phyloP scores from a whole-genome alignment of 2,113 vertebrate species.

The Cinclus mexicanus region DNA sequence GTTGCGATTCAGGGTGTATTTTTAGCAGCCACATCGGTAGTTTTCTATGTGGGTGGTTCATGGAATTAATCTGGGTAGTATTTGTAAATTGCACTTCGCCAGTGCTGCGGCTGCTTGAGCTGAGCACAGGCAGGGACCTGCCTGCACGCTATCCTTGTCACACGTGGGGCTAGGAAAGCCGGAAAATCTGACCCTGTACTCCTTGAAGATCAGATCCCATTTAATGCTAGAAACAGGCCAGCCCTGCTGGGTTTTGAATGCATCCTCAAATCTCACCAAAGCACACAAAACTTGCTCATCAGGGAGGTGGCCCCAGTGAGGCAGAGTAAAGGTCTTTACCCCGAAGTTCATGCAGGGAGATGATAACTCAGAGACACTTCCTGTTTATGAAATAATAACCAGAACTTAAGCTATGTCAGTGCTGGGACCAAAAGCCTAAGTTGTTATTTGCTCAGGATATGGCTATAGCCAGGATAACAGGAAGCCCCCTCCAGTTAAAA shows the following conservation, averaged over 20 bases:
- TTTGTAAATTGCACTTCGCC: conserved; percentile 49
- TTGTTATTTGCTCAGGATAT: conserved; percentile 55
- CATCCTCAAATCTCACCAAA: background rate
- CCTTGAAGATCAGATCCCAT: accelerated
- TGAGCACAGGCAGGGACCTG: background rate
- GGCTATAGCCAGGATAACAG: conserved; percentile 33
- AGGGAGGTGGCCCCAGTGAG: background rate
- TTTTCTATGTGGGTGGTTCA: conserved; percentile 62
- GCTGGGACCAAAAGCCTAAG: background rate
- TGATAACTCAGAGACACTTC: background rate
- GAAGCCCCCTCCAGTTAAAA: conserved; percentile 45
- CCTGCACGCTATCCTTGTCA: background rate
- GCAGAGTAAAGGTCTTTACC: conserved; percentile 15
- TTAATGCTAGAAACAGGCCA: background rate
- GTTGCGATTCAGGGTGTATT: conserved; percentile 49
- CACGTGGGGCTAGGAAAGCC: background rate
- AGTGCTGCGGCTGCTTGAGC: background rate
- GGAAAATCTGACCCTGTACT: background rate
- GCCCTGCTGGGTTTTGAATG: background rate
- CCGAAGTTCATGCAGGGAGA: background rate
- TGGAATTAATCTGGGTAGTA: conserved; percentile 66
- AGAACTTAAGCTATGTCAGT: conserved; percentile 10
- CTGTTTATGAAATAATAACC: conserved; percentile 51
- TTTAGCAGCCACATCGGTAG: conserved; percentile 46
- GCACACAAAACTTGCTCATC: background rate